phyloP scores from a whole-genome alignment of 2,888 invertebrate genomes.

The Lasioglossum oenotherae region DNA sequence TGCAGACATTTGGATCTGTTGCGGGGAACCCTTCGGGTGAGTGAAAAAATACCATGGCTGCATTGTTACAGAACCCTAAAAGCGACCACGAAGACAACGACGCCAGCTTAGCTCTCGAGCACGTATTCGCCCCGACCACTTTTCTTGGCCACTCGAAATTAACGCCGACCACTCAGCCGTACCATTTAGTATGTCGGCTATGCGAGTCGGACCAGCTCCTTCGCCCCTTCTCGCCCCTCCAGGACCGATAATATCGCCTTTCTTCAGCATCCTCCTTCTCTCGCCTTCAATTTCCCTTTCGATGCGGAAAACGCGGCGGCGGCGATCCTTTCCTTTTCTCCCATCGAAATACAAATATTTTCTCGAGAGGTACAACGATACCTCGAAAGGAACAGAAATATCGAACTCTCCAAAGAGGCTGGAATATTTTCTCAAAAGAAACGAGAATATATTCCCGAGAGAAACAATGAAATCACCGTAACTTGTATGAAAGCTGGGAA shows the following conservation, averaged over 20 bases:
- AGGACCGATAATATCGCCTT: slow-evolving; percentile 55
- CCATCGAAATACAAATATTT: not conserved
- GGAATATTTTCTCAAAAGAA: too few relatives aligned
- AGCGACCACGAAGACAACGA: slow-evolving; percentile 65
- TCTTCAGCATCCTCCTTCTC: slow-evolving; percentile 21
- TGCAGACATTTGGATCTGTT: slow-evolving; percentile 37
- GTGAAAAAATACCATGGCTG: slow-evolving; percentile 51
- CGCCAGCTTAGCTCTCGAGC: slow-evolving; percentile 71
- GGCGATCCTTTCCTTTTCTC: not conserved
- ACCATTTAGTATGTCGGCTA: slow-evolving; percentile 67
- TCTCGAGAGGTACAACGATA: not conserved
- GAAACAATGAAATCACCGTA: too few relatives aligned
- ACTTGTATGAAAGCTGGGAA: too few relatives aligned
- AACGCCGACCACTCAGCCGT: slow-evolving; percentile 71
- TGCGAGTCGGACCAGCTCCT: slow-evolving; percentile 33
- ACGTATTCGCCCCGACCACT: slow-evolving; percentile 72
- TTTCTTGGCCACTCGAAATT: slow-evolving; percentile 71
- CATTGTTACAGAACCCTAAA: slow-evolving; percentile 68
- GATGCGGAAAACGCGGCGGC: not conserved
- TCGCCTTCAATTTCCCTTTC: slow-evolving; percentile 23
- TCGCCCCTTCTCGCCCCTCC: slow-evolving; percentile 2
- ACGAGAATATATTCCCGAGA: too few relatives aligned
- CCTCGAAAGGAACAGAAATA: too few relatives aligned
- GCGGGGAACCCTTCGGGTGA: slow-evolving; percentile 3
- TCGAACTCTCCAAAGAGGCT: too few relatives aligned